Conservation (phyloP, 2,888 invertebrate species). For the Sclerodermus sp. region DNA sequence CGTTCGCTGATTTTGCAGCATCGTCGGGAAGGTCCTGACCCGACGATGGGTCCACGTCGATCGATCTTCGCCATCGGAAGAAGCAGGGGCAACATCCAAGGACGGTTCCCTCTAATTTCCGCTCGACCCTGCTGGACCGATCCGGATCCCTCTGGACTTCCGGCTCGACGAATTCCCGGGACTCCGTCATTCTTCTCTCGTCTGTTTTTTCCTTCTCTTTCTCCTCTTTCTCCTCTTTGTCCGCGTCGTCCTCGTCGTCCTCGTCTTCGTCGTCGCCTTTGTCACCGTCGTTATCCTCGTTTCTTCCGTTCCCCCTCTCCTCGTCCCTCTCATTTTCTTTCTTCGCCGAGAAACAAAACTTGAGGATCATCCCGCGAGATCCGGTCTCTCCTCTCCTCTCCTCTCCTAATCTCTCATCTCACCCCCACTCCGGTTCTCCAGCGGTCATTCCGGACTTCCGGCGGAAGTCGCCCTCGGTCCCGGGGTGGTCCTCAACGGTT, state of each 20-base stretch:
- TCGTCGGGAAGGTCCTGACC: slow-evolving; percentile 12
- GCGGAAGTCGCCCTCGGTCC: too few species aligned
- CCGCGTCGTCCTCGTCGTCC: too few species aligned
- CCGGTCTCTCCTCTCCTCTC: not conserved
- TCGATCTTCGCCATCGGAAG: slow-evolving; percentile 46
- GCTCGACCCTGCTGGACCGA: slow-evolving; percentile 4
- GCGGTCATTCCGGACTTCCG: too few species aligned
- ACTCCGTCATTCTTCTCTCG: too few species aligned
- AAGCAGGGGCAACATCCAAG: slow-evolving; percentile 51
- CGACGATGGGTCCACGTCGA: slow-evolving; percentile 38
- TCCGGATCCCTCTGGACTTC: too few species aligned
- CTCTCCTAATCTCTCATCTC: not conserved
- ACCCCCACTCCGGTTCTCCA: too few species aligned
- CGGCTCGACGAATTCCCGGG: too few species aligned
- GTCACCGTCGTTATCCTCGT: not conserved
- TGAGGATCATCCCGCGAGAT: slow-evolving; percentile 43
- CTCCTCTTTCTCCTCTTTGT: too few species aligned
- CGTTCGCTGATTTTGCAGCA: slow-evolving; percentile 20
- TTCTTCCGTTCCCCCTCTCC: slow-evolving; percentile 14
- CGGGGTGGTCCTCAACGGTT: too few species aligned
- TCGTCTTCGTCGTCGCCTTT: not conserved
- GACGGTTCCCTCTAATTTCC: slow-evolving; percentile 37
- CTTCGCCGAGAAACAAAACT: slow-evolving; percentile 39
- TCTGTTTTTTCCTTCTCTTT: too few species aligned
- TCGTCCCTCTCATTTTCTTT: slow-evolving; percentile 14